Percentiles rank a stretch among this genome's conserved stretches.
Conservation (phyloP, 2,888 invertebrate genomes). For the Seira musarum region DNA sequence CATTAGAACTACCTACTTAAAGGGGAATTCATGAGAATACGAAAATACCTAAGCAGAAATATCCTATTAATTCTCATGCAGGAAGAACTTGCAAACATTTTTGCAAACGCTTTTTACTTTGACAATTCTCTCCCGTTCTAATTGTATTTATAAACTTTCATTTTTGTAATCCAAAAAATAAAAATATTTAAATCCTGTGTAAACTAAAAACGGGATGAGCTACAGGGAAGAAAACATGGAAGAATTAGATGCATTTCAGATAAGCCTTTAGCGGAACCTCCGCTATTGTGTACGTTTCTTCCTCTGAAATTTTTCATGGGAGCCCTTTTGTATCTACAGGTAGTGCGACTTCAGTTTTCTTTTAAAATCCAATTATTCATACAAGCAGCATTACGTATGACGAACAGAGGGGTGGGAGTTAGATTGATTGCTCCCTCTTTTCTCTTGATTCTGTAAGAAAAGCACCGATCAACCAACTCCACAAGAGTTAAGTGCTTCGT, state of each 20-base stretch:
- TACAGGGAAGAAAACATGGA: conserved; percentile 17
- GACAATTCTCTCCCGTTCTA: too few species aligned
- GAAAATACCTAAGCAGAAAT: background rate
- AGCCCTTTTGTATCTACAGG: conserved; percentile 24
- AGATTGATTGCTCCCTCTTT: conserved; percentile 44
- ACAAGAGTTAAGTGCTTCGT: too few species aligned
- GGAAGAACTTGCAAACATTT: background rate
- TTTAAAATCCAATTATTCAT: conserved; percentile 56
- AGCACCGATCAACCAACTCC: too few species aligned
- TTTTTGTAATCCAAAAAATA: too few species aligned
- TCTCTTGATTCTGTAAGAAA: conserved; percentile 31
- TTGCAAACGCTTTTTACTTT: too few species aligned
- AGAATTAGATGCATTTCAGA: conserved; percentile 41
- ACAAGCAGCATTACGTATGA: conserved; percentile 22
- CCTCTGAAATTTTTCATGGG: background rate
- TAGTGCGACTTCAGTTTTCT: conserved; percentile 58
- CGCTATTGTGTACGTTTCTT: background rate
- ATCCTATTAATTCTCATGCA: background rate
- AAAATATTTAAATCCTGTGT: conserved; percentile 22
- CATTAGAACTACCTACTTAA: too few species aligned
- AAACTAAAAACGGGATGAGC: conserved; percentile 16
- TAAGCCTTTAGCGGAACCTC: conserved; percentile 45
- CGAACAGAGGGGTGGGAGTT: conserved; percentile 52
- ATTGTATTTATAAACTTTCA: too few species aligned
- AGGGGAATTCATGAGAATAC: background rate